Evolutionary conservation across 2,113 vertebrate genomes (phyloP), one percentile per base, ranked within the genome.

Genomic region (Chroicocephalus ridibundus): DNA sequence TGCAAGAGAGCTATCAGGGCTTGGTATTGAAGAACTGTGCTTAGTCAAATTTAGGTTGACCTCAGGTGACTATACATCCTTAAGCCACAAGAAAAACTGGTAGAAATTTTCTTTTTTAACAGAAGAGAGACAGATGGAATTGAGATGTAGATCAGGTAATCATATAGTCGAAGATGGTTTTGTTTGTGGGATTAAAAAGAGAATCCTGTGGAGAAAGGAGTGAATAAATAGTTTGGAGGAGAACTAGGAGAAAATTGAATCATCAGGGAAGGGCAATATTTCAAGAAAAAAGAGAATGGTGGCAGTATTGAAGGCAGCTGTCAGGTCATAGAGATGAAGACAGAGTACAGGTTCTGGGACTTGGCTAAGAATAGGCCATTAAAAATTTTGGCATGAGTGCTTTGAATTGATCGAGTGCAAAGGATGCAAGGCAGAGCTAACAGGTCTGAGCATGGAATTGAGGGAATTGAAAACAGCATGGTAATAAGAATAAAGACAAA

Each of bases 371-470:
- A 89, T 24, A 74, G 44, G 38, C 77, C 88, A 95, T 96, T 94
- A 97, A 94, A 96, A 97, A 51, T 91, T 94, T 92, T 94, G 94
- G 91, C 83, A 89, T 93, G 91, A 91, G 38, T 60, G 74, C 38
- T 89, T 84, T 60, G 80, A 84, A 92, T 81, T 86, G 91, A 97
- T 95, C 0, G 3, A 93, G 80, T 86, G 71, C 46, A 95, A 78
- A 90, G 32, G 47, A 86, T 83, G 61, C 32, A 86, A 81, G 52
- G 42, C 69, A 92, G 91, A 91, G 32, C 64, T 81, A 92, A 75
- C 25, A 64, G 69, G 24, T 47, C 77, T 62, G 77, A 94, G 51
- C 69, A 76, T 25, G 36, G 57, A 95, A 84, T 3, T 26, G 60
- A 66, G 32, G 47, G 60, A 81, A 91, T 19, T 75, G 68, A 81